A percentile compares a stretch with the other conserved stretches of the same genome.
These are phyloP conservation scores for Salvelinus namaycush DNA, from an alignment of 2,113 vertebrate species.

Conservation along the genomic window DNA sequence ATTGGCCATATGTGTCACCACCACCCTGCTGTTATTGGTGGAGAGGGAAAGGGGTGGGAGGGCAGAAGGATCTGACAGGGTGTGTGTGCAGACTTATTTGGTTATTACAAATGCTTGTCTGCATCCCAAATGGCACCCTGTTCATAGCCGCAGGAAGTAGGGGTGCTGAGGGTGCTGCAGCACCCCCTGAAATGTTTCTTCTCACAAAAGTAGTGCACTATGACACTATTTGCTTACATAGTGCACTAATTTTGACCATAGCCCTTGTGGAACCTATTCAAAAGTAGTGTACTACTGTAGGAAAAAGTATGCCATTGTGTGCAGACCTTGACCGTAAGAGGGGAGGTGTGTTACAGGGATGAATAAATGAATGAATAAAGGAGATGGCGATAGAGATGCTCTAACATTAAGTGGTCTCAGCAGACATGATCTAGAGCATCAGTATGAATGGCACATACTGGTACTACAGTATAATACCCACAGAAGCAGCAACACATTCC, in stretches of 20 bases:
- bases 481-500: conserved; percentile 38
- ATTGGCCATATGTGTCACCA: conserved; percentile 78
- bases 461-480: conserved; percentile 60
- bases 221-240: too few relatives aligned
- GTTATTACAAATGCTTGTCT: conserved; percentile 13
- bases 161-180: too few relatives aligned
- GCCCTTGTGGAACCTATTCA: too few relatives aligned
- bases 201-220: too few relatives aligned
- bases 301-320: too few relatives aligned
- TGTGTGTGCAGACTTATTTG: conserved; percentile 51
- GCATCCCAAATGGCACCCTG: too few relatives aligned
- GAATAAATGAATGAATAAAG: background rate
- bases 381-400: background rate
- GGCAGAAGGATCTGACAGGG: conserved; percentile 60
- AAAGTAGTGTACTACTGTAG: too few relatives aligned
- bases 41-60: background rate
- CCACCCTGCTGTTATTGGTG: conserved; percentile 44
- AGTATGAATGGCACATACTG: conserved; percentile 37
- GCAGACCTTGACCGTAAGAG: background rate
- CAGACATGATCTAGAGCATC: conserved; percentile 55
- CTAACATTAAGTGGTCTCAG: conserved; percentile 26
- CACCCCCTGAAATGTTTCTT: too few relatives aligned
- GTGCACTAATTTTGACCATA: too few relatives aligned
- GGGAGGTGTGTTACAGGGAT: background rate
- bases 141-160: too few relatives aligned